Evolutionary conservation across 2,113 vertebrate species (phyloP).

Genomic region (Anolis carolinensis): DNA sequence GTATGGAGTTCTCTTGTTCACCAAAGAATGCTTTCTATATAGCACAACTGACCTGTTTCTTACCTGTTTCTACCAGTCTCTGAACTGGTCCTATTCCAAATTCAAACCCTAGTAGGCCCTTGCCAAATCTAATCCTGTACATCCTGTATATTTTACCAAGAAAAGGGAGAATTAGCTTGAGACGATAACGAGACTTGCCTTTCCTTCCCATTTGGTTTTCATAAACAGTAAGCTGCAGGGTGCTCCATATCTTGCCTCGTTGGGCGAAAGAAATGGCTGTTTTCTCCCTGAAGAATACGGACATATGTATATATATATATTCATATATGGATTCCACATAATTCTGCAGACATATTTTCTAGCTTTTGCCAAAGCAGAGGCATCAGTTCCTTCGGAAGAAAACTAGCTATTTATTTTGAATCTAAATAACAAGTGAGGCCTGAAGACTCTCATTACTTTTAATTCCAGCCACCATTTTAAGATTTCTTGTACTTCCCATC

Average conservation of each 20-base stretch:
- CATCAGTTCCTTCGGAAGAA: background rate
- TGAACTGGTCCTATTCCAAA: background rate
- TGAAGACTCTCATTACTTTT: background rate
- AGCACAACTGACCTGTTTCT: background rate
- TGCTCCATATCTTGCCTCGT: background rate
- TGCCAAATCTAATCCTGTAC: background rate
- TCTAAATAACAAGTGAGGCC: background rate
- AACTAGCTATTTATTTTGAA: background rate
- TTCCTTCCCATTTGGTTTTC: background rate
- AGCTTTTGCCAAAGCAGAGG: background rate
- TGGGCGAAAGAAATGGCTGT: background rate
- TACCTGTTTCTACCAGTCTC: background rate
- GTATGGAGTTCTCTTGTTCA: background rate
- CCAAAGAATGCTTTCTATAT: background rate
- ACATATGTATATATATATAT: background rate
- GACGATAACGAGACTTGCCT: background rate
- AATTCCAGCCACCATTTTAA: background rate
- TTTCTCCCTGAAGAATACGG: background rate
- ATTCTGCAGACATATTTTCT: background rate
- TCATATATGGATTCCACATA: background rate
- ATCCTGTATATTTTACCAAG: too few relatives aligned
- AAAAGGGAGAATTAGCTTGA: too few relatives aligned
- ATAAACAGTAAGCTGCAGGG: background rate
- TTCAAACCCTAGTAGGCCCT: background rate
- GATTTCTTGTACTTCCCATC: too few relatives aligned